Conservation (phyloP, 2,888 invertebrate genomes). For the Drepanosiphum platanoidis region DNA sequence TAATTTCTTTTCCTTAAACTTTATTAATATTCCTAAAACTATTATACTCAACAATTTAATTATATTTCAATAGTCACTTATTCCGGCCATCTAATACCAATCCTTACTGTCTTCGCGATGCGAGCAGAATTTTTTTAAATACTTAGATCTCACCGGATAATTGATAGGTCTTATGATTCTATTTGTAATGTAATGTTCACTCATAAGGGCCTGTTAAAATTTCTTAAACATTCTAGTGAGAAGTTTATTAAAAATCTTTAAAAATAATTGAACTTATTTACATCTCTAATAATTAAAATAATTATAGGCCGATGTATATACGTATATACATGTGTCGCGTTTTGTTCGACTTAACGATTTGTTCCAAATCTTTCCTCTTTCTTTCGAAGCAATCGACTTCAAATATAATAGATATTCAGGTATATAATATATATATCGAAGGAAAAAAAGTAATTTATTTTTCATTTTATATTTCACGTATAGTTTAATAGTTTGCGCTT, state of each 20-base stretch:
- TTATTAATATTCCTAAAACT: constrained; percentile 39
- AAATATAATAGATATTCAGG: constrained; percentile 11
- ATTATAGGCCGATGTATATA: too few species aligned
- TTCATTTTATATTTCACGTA: not conserved
- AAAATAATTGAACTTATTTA: too few species aligned
- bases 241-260: too few species aligned
- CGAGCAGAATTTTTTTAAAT: not conserved
- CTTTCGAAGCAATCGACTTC: constrained; percentile 16
- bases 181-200: too few species aligned
- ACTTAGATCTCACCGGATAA: too few species aligned
- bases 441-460: not conserved
- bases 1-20: constrained; percentile 12
- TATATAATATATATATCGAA: not conserved
- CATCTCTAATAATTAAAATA: too few species aligned
- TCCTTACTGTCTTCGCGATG: not conserved
- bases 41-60: not conserved
- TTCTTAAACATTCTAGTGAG: too few species aligned
- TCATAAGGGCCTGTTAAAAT: too few species aligned
- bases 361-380: not conserved
- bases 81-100: constrained; percentile 15
- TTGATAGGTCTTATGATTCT: too few species aligned
- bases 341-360: constrained; percentile 1
- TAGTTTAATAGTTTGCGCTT: not conserved
- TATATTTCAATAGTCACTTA: not conserved
- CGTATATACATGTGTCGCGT: not conserved